phyloP scores from a whole-genome alignment of 2,888 invertebrate species.

The Coronaproctus castanopsis region DNA sequence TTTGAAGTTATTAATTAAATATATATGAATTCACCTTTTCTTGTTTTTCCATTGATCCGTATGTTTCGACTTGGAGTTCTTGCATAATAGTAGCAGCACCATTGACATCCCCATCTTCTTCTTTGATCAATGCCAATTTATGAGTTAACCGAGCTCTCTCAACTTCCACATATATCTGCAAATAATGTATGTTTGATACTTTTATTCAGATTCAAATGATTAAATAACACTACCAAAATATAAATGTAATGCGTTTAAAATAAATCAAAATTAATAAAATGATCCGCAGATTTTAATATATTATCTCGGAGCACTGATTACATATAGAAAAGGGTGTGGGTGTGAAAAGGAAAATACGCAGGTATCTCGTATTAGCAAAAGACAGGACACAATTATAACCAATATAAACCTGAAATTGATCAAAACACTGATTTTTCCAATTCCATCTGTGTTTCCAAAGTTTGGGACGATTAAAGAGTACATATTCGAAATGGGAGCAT shows the following conservation, averaged over 20 bases:
- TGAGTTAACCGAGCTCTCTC: slow-evolving; percentile 91
- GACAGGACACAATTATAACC: no score
- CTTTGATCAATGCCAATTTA: slow-evolving; percentile 62
- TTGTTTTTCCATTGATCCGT: slow-evolving; percentile 93
- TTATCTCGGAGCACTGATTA: not conserved
- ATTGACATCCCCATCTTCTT: slow-evolving; percentile 59
- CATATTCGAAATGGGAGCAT: no score
- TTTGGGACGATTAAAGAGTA: no score
- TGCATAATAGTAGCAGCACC: slow-evolving; percentile 88
- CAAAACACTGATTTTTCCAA: no score
- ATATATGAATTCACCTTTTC: slow-evolving; percentile 48
- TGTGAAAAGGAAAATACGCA: no score
- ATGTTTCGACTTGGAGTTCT: slow-evolving; percentile 91
- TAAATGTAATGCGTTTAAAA: not conserved
- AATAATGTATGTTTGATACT: slow-evolving; percentile 8
- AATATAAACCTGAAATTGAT: no score
- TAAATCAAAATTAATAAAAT: not conserved
- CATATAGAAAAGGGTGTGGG: no score
- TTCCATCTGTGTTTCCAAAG: no score
- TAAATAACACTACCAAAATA: not conserved
- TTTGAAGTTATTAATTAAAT: no score
- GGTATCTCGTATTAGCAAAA: no score
- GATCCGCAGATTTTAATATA: not conserved
- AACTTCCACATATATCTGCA: slow-evolving; percentile 93
- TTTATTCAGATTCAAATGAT: not conserved